Conservation (phyloP, 2,797 vertebrate genomes). For the Echeneis naucrates region DNA sequence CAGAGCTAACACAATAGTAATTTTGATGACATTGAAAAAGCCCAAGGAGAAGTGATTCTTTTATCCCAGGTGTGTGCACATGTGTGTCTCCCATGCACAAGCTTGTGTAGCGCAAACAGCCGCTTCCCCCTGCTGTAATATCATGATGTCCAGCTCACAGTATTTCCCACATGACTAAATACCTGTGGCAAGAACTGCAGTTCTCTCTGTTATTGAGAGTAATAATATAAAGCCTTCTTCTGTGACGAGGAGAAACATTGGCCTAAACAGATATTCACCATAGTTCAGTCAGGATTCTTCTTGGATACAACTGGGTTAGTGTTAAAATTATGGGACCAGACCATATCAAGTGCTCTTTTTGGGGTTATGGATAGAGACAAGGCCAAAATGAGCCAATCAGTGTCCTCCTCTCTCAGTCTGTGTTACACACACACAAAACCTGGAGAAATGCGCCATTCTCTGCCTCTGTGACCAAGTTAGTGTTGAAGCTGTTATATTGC, state of each 20-base stretch:
- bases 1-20: constrained; percentile 31
- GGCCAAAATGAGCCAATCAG: constrained; percentile 40
- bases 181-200: neutral
- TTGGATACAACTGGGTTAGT: constrained; percentile 36
- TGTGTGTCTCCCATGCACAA: constrained; percentile 20
- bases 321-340: constrained; percentile 39
- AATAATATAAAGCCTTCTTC: constrained; percentile 33
- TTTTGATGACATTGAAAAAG: constrained; percentile 58
- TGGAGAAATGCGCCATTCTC: constrained; percentile 67
- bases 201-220: constrained; percentile 29
- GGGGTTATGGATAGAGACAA: constrained; percentile 27
- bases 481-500: constrained; percentile 47
- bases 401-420: constrained; percentile 8
- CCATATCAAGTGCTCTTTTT: constrained; percentile 13
- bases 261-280: constrained; percentile 18
- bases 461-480: constrained; percentile 55
- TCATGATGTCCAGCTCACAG: neutral
- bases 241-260: constrained; percentile 32
- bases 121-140: constrained; percentile 35
- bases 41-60: constrained; percentile 42
- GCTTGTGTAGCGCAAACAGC: constrained; percentile 1
- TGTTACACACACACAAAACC: too few species aligned
- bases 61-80: constrained; percentile 21
- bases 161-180: constrained; percentile 3
- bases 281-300: constrained; percentile 32